phyloP scores from a whole-genome alignment of 2,888 invertebrate species.

The Xestia sexstrigata region DNA sequence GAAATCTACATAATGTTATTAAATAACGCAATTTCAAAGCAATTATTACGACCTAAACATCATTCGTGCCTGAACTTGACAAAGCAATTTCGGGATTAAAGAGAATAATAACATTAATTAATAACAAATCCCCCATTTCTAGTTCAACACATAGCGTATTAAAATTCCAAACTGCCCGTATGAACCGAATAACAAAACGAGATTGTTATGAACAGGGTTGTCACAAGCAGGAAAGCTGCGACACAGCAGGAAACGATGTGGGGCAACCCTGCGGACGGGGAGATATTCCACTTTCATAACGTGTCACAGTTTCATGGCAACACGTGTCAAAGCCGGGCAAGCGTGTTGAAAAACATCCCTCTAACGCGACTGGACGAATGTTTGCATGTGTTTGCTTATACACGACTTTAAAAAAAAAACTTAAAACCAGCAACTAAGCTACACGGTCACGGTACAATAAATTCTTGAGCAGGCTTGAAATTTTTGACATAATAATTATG shows the following conservation, averaged over 20 bases:
- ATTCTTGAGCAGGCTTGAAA: constrained; percentile 31
- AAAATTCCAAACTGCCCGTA: constrained; percentile 64
- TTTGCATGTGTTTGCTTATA: constrained; percentile 65
- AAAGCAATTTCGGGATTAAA: constrained; percentile 58
- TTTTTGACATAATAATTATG: constrained; percentile 55
- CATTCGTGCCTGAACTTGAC: constrained; percentile 47
- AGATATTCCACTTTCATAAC: constrained; percentile 76
- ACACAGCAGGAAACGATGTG: constrained; percentile 73
- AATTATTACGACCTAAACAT: constrained; percentile 44
- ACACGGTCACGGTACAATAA: constrained; percentile 11
- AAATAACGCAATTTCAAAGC: constrained; percentile 32
- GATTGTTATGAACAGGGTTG: constrained; percentile 79
- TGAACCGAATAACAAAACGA: constrained; percentile 72
- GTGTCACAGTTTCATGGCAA: constrained; percentile 76
- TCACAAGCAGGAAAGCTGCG: constrained; percentile 77
- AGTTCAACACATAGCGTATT: constrained; percentile 47
- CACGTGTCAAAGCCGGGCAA: constrained; percentile 74
- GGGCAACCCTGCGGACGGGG: constrained; percentile 70
- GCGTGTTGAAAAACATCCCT: constrained; percentile 72
- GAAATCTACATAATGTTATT: constrained; percentile 11
- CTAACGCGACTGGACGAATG: constrained; percentile 56
- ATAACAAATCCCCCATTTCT: constrained; percentile 51
- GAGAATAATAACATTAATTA: constrained; percentile 57
- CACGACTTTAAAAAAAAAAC: constrained; percentile 51
- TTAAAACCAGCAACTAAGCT: not conserved